Percentiles rank a stretch among this genome's conserved stretches.
Evolutionary conservation across 2,888 invertebrate genomes (phyloP).

Genomic region (Hyposoter dolosus): DNA sequence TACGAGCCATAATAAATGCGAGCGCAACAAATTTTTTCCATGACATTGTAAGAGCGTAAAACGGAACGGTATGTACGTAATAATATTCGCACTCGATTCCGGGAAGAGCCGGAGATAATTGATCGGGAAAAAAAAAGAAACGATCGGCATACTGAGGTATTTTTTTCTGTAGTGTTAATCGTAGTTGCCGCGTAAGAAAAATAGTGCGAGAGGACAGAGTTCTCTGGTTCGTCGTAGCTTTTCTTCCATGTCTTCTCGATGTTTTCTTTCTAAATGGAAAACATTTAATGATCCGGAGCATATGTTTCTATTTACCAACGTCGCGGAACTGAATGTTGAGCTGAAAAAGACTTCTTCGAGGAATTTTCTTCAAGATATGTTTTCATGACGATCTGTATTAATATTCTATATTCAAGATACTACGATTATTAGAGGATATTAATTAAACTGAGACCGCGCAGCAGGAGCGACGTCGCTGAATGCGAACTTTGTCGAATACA

Average conservation of each 20-base stretch:
- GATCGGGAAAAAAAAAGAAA: conserved; percentile 23
- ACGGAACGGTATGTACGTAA: conserved; percentile 46
- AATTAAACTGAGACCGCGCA: conserved; percentile 17
- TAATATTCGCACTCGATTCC: conserved; percentile 40
- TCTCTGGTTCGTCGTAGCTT: not conserved
- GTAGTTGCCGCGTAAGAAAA: not conserved
- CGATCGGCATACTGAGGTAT: conserved; percentile 5
- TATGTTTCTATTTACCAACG: not conserved
- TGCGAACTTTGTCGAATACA: conserved; percentile 28
- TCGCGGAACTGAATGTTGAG: not conserved
- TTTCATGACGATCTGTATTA: conserved; percentile 24
- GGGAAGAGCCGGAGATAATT: conserved; percentile 29
- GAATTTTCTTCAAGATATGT: conserved; percentile 3
- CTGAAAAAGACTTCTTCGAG: conserved; percentile 38
- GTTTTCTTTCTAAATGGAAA: not conserved
- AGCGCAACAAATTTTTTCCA: conserved; percentile 51
- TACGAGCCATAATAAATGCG: conserved; percentile 59
- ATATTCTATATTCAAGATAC: conserved; percentile 16
- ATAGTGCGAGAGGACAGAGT: conserved; percentile 24
- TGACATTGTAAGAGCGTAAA: conserved; percentile 63
- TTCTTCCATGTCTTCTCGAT: conserved; percentile 6
- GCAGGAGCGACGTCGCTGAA: not conserved
- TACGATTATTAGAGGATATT: conserved; percentile 25
- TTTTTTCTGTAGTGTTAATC: not conserved
- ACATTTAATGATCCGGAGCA: not conserved